Conservation (phyloP, 2,797 vertebrate species). For the Schizothorax lantsangensis region DNA sequence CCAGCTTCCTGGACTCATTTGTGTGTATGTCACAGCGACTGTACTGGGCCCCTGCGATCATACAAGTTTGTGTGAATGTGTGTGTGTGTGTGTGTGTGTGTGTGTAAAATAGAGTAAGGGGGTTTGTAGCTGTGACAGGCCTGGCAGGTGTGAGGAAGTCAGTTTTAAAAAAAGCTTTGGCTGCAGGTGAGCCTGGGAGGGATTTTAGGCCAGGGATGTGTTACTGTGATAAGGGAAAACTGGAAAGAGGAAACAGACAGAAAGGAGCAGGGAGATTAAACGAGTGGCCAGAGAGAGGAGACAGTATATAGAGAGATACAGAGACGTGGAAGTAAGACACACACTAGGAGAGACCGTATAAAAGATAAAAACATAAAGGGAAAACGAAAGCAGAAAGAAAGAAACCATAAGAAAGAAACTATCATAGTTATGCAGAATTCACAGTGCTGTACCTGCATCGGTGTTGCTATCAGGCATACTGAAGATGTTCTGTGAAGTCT, state of each 20-base stretch:
- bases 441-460: background rate
- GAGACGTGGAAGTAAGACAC: conserved; percentile 31
- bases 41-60: background rate
- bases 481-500: background rate
- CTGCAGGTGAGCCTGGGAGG: conserved; percentile 65
- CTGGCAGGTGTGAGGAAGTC: conserved; percentile 64
- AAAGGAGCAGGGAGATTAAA: conserved; percentile 9
- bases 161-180: conserved; percentile 71
- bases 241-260: conserved; percentile 26
- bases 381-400: conserved; percentile 20
- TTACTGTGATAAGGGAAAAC: conserved; percentile 68
- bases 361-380: conserved; percentile 35
- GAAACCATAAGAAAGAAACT: background rate
- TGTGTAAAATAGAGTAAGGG: conserved; percentile 21
- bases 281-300: conserved; percentile 12
- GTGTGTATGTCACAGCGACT: conserved; percentile 28
- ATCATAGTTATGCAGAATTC: background rate
- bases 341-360: conserved; percentile 42
- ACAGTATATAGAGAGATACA: conserved; percentile 59
- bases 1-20: conserved; percentile 37
- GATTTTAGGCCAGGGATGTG: conserved; percentile 66
- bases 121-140: conserved; percentile 64
- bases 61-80: conserved; percentile 15
- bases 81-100: background rate
- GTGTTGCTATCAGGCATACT: background rate